phyloP scores from a whole-genome alignment of 2,113 vertebrate species.

The Eulemur macaco region DNA sequence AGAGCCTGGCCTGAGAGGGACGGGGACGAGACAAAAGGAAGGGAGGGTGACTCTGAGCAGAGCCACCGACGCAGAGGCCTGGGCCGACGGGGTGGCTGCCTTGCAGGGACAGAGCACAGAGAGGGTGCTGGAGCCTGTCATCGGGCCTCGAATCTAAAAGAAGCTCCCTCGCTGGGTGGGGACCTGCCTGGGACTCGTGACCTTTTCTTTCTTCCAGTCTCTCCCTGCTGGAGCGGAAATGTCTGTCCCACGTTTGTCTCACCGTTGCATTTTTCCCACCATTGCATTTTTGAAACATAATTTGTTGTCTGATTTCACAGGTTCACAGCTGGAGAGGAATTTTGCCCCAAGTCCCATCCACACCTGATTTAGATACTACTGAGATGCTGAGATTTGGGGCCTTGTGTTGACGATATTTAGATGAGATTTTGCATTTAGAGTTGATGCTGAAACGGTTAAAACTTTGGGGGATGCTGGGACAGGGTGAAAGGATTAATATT shows the following conservation, averaged over 20 bases:
- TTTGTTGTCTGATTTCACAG: neutral
- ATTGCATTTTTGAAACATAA: neutral
- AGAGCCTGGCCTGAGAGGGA: no score
- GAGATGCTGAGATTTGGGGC: neutral
- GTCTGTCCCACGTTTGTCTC: neutral
- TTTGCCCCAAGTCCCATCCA: neutral
- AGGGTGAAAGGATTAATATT: neutral
- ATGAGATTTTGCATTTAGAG: neutral
- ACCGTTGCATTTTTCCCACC: rapidly evolving
- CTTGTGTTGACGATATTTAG: neutral
- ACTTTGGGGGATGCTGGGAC: neutral
- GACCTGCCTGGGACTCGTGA: neutral
- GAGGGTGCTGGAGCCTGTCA: no score
- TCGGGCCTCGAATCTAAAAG: rapidly evolving
- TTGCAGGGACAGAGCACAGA: no score
- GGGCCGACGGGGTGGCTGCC: rapidly evolving
- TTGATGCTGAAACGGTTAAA: neutral
- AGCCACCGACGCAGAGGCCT: rapidly evolving
- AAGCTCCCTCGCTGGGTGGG: no score
- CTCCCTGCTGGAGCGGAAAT: neutral
- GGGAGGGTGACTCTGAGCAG: neutral
- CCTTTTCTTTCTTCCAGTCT: neutral
- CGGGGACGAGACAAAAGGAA: no score
- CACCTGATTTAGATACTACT: rapidly evolving
- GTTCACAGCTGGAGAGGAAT: neutral